Conservation (phyloP, 2,113 vertebrate genomes). For the Saccopteryx bilineata region DNA sequence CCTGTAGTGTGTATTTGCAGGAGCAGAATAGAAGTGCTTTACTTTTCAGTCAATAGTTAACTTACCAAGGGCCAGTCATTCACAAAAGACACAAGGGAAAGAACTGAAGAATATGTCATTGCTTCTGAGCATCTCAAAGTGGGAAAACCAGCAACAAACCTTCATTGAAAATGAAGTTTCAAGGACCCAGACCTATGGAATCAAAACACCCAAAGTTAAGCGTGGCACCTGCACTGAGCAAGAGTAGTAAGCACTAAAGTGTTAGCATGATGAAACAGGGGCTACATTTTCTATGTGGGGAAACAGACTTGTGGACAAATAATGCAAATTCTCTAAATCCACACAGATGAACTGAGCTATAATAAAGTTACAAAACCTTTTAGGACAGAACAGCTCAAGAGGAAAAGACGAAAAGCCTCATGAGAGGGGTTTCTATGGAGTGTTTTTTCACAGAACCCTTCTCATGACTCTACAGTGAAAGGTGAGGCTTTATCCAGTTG, state of each 20-base stretch:
- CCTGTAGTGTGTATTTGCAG: neutral
- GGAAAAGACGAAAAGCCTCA: neutral
- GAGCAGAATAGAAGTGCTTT: conserved; percentile 15
- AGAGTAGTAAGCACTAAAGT: too few species aligned
- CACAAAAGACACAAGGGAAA: neutral
- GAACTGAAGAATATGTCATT: neutral
- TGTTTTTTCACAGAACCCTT: neutral
- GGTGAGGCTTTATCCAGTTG: neutral
- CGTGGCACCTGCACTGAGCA: neutral
- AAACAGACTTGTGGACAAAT: conserved; percentile 5
- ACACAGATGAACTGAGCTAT: neutral
- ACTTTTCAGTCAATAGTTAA: neutral
- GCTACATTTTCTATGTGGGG: neutral
- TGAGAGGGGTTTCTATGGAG: neutral
- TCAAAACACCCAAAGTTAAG: neutral
- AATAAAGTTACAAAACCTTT: neutral
- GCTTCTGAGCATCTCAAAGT: neutral
- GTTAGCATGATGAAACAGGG: neutral
- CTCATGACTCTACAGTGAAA: neutral
- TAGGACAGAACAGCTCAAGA: neutral
- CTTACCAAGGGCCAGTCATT: neutral
- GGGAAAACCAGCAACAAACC: neutral
- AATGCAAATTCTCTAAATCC: neutral
- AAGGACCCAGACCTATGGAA: neutral
- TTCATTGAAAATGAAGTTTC: neutral